These are phyloP conservation scores for Sebastes iracundus DNA, from an alignment of 2,797 vertebrate genomes.

Conservation along the genomic window DNA sequence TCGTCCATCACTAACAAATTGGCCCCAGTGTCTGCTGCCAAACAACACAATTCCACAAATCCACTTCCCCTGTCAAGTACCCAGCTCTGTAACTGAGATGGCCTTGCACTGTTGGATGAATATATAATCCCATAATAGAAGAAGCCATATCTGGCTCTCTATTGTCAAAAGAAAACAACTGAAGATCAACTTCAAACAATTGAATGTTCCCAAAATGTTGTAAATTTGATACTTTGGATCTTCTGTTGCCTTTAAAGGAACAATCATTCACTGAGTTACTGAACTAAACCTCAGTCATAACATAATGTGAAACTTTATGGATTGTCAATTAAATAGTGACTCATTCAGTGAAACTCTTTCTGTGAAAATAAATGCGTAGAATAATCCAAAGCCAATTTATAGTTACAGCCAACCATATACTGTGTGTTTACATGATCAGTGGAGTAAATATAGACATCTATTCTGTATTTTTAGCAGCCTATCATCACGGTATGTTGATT, in stretches of 20 bases:
- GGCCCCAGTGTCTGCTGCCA: slow-evolving; percentile 59
- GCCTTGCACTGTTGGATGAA: slow-evolving; percentile 41
- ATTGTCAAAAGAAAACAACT: slow-evolving; percentile 27
- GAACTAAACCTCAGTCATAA: slow-evolving; percentile 13
- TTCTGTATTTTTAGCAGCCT: background rate
- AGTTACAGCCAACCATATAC: background rate
- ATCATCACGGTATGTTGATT: background rate
- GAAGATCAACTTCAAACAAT: slow-evolving; percentile 31
- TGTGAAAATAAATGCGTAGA: background rate
- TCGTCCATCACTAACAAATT: slow-evolving; percentile 68
- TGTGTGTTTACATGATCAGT: background rate
- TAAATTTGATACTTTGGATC: slow-evolving; percentile 32
- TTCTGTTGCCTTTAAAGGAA: slow-evolving; percentile 12
- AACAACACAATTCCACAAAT: slow-evolving; percentile 75
- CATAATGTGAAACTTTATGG: background rate
- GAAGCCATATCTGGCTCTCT: slow-evolving; percentile 32
- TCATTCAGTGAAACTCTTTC: background rate
- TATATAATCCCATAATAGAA: slow-evolving; percentile 51
- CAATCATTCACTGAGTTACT: background rate
- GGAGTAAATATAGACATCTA: background rate
- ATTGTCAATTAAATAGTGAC: slow-evolving; percentile 1
- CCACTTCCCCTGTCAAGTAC: slow-evolving; percentile 61
- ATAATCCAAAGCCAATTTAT: background rate
- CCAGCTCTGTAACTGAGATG: slow-evolving; percentile 59
- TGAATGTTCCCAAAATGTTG: slow-evolving; percentile 19